phyloP scores from a whole-genome alignment of 2,113 vertebrate genomes.

The Machaerirhynchus nigripectus region DNA sequence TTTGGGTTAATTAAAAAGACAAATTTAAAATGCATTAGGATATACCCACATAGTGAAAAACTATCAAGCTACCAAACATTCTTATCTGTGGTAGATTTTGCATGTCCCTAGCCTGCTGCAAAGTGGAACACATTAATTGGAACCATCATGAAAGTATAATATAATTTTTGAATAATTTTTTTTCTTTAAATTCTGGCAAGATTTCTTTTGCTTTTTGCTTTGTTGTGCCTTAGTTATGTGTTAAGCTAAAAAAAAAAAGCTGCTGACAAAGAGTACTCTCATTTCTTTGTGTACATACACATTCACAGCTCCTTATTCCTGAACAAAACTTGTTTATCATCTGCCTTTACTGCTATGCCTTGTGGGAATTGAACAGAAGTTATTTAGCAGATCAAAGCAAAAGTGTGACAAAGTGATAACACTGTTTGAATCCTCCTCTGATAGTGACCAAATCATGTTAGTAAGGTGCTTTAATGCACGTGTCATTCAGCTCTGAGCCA shows the following conservation, averaged over 20 bases:
- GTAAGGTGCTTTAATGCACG: neutral
- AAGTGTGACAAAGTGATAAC: neutral
- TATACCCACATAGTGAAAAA: constrained; percentile 20
- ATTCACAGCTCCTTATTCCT: neutral
- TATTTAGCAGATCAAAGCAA: neutral
- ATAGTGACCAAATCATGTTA: neutral
- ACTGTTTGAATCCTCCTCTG: neutral
- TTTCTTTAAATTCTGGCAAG: neutral
- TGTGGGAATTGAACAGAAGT: neutral
- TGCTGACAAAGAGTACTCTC: neutral
- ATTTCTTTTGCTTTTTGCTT: neutral
- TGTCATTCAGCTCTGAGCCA: neutral
- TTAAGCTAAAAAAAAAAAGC: neutral
- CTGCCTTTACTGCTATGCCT: neutral
- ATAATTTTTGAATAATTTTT: neutral
- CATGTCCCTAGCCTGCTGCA: constrained; percentile 28
- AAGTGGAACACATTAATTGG: constrained; percentile 6
- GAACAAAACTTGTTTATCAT: neutral
- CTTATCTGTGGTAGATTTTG: neutral
- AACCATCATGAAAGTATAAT: neutral
- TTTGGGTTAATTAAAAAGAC: constrained; percentile 52
- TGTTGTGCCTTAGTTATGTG: neutral
- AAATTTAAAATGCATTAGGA: constrained; percentile 36
- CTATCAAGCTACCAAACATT: constrained; percentile 8
- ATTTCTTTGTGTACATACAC: neutral